Evolutionary conservation across 2,888 invertebrate genomes (phyloP).

Genomic region (Hemistola chrysoprasaria): DNA sequence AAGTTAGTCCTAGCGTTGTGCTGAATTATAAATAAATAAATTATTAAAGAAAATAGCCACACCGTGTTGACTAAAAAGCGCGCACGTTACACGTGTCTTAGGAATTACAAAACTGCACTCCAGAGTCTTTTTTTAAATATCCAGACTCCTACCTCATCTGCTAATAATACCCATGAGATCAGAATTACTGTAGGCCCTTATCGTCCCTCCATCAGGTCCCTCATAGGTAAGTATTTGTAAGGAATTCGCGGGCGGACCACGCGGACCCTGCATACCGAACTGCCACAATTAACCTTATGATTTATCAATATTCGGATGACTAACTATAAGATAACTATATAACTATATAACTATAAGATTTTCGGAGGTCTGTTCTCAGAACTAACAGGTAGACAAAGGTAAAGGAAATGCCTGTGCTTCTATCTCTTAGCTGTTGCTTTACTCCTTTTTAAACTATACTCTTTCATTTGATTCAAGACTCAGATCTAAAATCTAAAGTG

Average conservation of each 20-base stretch:
- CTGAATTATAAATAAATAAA: too few relatives aligned
- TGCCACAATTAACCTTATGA: constrained; percentile 42
- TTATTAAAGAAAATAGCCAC: too few relatives aligned
- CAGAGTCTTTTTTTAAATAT: neutral
- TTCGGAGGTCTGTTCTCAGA: constrained; percentile 53
- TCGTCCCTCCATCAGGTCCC: constrained; percentile 1
- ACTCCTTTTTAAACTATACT: too few relatives aligned
- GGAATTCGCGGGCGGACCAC: constrained; percentile 13
- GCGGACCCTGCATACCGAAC: constrained; percentile 33
- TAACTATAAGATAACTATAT: constrained; percentile 40
- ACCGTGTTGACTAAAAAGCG: too few relatives aligned
- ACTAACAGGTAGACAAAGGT: constrained; percentile 47
- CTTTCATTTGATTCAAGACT: too few relatives aligned
- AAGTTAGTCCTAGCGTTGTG: too few relatives aligned
- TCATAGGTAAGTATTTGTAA: constrained; percentile 9
- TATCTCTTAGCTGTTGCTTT: too few relatives aligned
- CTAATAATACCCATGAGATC: neutral
- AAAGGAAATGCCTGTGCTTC: constrained; percentile 55
- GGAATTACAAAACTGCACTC: too few relatives aligned
- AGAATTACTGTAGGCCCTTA: neutral
- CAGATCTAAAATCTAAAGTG: too few relatives aligned
- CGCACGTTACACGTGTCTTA: too few relatives aligned
- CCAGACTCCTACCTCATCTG: neutral
- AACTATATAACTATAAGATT: too few relatives aligned
- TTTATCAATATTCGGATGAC: constrained; percentile 54